Base-by-base conservation (phyloP, 1,140 invertebrate species). In the Charaxes varanes region DNA sequence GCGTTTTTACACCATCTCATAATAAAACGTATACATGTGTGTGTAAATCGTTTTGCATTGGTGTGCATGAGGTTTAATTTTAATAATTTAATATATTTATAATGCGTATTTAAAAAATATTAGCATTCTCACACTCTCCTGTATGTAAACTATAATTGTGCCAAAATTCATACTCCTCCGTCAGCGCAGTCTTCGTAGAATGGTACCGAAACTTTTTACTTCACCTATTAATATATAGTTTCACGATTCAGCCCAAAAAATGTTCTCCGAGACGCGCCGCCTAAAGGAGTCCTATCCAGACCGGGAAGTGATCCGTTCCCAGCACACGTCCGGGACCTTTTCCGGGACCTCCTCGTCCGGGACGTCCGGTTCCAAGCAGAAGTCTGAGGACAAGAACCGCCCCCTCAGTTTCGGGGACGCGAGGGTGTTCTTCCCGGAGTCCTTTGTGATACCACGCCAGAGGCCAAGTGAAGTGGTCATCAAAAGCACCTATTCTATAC, bases 261-360 rank as follows among this genome's bases (percentile, higher is more conserved):
- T 74, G 22, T 77, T 66, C 52, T 19, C 66, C 7, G 77, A 81
- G n/a, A 35, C 57, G 0, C 53, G 77, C 6, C 62, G 74, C 2
- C 35, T 64, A 2, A 74, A 73, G 32, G 73, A 81, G 26, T 43
- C 62, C 2, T 78, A 72, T 30, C 51, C 58, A 0, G 73, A 70
- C 0, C 50, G 71, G 2, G 71, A 78, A 3, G 22, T 58, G 22
- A 34, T 53, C 0, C 65, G 71, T 0, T 66, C 67, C 0, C 65
- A 70, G 40, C 69, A 74, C 41, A 77, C 65, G 6, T 71, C 73
- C 2, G 82, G 78, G 3, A 83, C 79, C 0, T 81, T 82, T 49
- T 85, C 82, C 1, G 82, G 77, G 0, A 84, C 81, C 4, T 85
- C 83, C 0, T 85, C 83, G 0, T 83, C 80, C 1, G 80, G 80